Evolutionary conservation across 2,113 vertebrate genomes (phyloP), one percentile per base, ranked within the genome.

Genomic region (Phrynosoma blainvillii): DNA sequence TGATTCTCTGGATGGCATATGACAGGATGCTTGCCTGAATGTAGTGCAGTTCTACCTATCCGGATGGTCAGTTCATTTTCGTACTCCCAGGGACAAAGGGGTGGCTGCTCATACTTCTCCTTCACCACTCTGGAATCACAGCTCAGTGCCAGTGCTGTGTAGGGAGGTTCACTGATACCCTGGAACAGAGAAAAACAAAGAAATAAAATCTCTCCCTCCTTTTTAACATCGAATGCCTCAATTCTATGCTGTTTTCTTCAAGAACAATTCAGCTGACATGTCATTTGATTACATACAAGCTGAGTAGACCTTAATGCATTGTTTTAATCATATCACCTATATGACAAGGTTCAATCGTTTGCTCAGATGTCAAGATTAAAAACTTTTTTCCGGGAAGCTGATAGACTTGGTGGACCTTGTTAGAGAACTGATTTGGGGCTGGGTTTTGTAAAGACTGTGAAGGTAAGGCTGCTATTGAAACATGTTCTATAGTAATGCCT

Each of bases 21-120:
- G 96, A 95, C 96, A 96, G 97, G 96, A 96, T 96, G 97, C 98
- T 99, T 99, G 98, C 98, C 98, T 99, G 98, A 92, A 83, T 95
- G 95, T 54, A 95, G 93, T 96, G 96, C 97, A 88, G 97, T 90
- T 98, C 98, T 98, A 98, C 98, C 98, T 98, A 99, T 98, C 97
- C 97, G 96, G 96, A 99, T 98, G 95, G 96, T 97, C 94, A 99
- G 95, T 90, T 98, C 97, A 1, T 96, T 97, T 0, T 94, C 86
- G 0, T 93, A 86, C 25, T 82, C 79, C 80, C 68, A 84, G 13
- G 79, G 90, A 23, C 78, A 79, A 2, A 90, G 85, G 0, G 92
- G 59, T 0, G 92, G 91, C 0, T 68, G 42, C 13, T 97, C 97
- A 0, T 94, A 91, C 84, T 98, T 98, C 56, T 97, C 97, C 84